A percentile compares a stretch with the other conserved stretches of the same genome.
Conservation (phyloP, 2,888 invertebrate genomes). For the Leucozona laternaria region DNA sequence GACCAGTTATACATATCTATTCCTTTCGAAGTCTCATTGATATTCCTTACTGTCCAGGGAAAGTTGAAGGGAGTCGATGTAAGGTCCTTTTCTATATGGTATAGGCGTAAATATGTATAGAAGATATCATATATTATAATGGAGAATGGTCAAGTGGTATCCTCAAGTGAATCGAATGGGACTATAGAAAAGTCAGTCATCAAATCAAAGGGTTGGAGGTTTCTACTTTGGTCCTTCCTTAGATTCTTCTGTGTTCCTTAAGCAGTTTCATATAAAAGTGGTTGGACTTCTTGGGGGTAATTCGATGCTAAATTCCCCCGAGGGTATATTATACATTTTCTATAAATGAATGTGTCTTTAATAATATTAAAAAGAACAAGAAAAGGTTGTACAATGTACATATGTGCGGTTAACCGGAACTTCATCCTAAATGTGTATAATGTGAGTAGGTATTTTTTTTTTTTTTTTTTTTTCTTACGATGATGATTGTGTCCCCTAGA, state of each 20-base stretch:
- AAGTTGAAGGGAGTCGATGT: constrained; percentile 38
- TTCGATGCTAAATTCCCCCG: constrained; percentile 69
- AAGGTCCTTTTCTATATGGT: not conserved
- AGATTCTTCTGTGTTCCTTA: not conserved
- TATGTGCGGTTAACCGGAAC: constrained; percentile 75
- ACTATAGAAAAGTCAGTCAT: constrained; percentile 21
- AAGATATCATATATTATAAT: not conserved
- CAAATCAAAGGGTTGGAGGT: constrained; percentile 60
- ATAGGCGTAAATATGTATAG: not conserved
- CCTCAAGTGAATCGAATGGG: constrained; percentile 72
- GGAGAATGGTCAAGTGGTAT: constrained; percentile 67
- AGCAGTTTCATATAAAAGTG: constrained; percentile 42
- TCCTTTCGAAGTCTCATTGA: constrained; percentile 51
- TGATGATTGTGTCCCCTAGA: constrained; percentile 63
- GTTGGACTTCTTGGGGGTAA: constrained; percentile 63
- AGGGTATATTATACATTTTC: constrained; percentile 36
- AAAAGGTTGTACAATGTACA: constrained; percentile 54
- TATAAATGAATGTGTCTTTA: constrained; percentile 28
- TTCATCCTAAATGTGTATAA: constrained; percentile 32
- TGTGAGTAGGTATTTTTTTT: constrained; percentile 25
- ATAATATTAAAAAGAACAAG: constrained; percentile 51
- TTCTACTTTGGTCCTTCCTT: constrained; percentile 12
- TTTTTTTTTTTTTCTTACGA: not conserved
- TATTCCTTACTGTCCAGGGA: constrained; percentile 37
- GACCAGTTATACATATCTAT: constrained; percentile 58